phyloP scores from a whole-genome alignment of 2,113 vertebrate species.

The Cygnus buccinator region DNA sequence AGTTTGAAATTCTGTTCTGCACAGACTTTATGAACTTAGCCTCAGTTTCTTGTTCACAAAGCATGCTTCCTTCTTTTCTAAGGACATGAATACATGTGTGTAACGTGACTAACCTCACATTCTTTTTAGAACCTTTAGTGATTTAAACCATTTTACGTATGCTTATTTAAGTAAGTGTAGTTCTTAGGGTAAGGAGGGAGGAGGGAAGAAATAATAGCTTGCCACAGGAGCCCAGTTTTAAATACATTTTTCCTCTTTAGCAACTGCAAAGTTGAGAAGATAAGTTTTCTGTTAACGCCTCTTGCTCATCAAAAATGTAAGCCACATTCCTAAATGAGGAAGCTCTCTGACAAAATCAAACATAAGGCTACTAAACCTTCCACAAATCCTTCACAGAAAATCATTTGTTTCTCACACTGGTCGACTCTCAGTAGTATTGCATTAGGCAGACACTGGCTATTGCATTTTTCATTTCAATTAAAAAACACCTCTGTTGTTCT shows the following conservation, averaged over 20 bases:
- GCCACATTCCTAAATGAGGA: neutral
- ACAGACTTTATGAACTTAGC: neutral
- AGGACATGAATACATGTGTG: neutral
- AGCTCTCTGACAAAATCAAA: neutral
- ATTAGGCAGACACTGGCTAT: neutral
- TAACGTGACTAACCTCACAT: neutral
- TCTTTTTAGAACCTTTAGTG: neutral
- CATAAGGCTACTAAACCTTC: neutral
- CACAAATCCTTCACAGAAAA: neutral
- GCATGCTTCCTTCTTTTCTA: neutral
- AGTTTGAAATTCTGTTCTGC: neutral
- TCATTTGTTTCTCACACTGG: fast-evolving
- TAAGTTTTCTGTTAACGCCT: neutral
- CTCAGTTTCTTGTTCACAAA: neutral
- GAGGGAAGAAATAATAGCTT: neutral
- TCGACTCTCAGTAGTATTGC: neutral
- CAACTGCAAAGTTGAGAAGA: neutral
- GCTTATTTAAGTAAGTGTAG: neutral
- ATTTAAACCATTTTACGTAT: neutral
- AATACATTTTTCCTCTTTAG: neutral
- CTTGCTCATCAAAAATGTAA: neutral
- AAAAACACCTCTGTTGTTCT: neutral
- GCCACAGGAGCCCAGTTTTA: neutral
- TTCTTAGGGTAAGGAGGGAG: neutral
- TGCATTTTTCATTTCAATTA: neutral